Base-by-base conservation (phyloP, 2,888 invertebrate species). In the Ormia ochracea region DNA sequence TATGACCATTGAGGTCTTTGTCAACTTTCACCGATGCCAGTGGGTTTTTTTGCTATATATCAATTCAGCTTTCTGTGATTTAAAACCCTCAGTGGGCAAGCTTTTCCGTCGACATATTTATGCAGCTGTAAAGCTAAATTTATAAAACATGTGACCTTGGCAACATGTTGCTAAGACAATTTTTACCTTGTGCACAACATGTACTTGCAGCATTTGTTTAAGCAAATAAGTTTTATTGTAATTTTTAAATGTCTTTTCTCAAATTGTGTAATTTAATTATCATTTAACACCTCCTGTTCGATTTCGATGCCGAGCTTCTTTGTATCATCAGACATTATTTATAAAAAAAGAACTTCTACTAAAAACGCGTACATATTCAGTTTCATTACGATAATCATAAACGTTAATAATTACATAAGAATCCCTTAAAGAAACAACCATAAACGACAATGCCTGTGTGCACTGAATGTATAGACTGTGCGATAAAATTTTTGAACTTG, bases 311-410 rank as follows among this genome's bases (percentile, higher is more conserved):
- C 21, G n/a, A 50, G 9, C 9, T 26, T n/a, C n/a, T n/a, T n/a
- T n/a, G 3, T 17, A 19, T 2, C 17, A 19, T 3, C 23, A 33
- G 31, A 54, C 50, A 23, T 14, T 26, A 17, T 63, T 43, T 23
- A 56, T 48, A 23, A 45, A 41, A 45, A 65, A 9, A 48, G 58
- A 54, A 70, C 61, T 36, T 61, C 59, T 17, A 10, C 28, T 17
- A 52, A 26, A 23, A 33, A 12, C 33, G 12, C 33, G 12, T 33
- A 12, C 41, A 17, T 45, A 31, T 69, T 58, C 33, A 50, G 14
- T 43, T 72, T 80, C 76, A 80, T 80, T 61, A 36, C 72, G 72
- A 66, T 76, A 80, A 80, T 80, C 80, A 73, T 80, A 80, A 80
- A 76, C 68, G 17, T 56, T 58, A 76, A 80, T 73, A 73, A 76